Conservation (phyloP, 1,140 invertebrate genomes). For the Agrypnia vestita region DNA sequence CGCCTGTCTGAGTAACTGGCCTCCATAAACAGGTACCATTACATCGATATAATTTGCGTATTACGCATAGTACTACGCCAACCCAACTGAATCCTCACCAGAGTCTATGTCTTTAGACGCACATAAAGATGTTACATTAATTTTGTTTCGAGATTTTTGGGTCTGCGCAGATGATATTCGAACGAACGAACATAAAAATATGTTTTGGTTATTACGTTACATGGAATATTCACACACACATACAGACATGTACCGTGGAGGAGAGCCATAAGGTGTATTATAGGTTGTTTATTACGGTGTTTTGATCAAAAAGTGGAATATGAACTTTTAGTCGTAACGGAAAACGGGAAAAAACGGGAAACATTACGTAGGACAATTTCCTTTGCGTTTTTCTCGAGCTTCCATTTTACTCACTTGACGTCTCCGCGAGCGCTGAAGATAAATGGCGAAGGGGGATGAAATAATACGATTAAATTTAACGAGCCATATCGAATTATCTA, state of each 20-base stretch:
- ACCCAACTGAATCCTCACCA: no score
- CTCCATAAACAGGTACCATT: no score
- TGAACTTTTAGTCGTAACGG: constrained; percentile 1
- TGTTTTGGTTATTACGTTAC: neutral
- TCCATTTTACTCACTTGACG: constrained; percentile 5
- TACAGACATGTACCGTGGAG: neutral
- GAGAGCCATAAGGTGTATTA: neutral
- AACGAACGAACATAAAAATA: no score
- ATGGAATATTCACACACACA: neutral
- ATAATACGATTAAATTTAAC: no score
- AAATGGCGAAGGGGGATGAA: no score
- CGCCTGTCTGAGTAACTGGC: no score
- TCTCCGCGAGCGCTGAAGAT: neutral
- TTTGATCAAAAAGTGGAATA: constrained; percentile 14
- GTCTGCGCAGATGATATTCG: neutral
- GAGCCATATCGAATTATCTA: no score
- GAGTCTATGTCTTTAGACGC: no score
- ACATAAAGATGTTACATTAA: neutral
- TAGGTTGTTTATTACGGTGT: constrained; percentile 15
- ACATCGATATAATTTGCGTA: no score
- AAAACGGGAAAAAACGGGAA: constrained; percentile 17
- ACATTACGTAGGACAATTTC: constrained; percentile 25
- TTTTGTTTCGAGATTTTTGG: constrained; percentile 12
- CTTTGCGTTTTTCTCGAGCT: constrained; percentile 8
- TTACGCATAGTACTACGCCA: no score